Conservation (phyloP, 2,797 vertebrate species). For the Diglossa cyanea region DNA sequence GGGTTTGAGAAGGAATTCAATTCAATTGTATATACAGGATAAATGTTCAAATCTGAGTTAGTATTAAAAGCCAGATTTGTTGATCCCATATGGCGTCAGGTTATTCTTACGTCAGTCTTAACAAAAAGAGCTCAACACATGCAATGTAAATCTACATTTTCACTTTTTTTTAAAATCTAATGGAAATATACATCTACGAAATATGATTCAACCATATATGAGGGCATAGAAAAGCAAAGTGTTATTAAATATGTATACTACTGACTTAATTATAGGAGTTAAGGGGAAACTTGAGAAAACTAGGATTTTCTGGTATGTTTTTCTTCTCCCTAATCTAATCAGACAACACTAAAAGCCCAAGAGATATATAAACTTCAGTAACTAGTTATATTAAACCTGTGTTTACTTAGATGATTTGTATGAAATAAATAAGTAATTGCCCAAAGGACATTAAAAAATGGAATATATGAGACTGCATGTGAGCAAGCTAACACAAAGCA, state of each 20-base stretch:
- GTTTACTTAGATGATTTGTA: conserved; percentile 71
- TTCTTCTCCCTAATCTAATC: conserved; percentile 66
- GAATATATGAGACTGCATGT: conserved; percentile 53
- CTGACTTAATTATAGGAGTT: conserved; percentile 38
- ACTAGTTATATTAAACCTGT: conserved; percentile 61
- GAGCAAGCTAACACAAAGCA: conserved; percentile 37
- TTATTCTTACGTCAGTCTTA: neutral
- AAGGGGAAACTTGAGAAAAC: conserved; percentile 59
- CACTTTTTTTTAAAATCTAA: neutral
- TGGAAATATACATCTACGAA: neutral
- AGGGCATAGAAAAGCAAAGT: neutral
- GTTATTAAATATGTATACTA: conserved; percentile 38
- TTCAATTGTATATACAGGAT: neutral
- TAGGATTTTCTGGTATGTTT: conserved; percentile 55
- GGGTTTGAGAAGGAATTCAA: neutral
- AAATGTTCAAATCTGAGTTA: neutral
- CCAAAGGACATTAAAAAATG: conserved; percentile 62
- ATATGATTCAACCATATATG: neutral
- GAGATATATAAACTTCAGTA: conserved; percentile 57
- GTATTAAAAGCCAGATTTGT: neutral
- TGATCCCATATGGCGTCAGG: neutral
- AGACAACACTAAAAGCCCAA: conserved; percentile 64
- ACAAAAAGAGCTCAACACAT: neutral
- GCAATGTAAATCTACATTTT: neutral
- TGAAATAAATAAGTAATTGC: conserved; percentile 64